phyloP scores from a whole-genome alignment of 2,888 invertebrate species.

The Orgyia antiqua region DNA sequence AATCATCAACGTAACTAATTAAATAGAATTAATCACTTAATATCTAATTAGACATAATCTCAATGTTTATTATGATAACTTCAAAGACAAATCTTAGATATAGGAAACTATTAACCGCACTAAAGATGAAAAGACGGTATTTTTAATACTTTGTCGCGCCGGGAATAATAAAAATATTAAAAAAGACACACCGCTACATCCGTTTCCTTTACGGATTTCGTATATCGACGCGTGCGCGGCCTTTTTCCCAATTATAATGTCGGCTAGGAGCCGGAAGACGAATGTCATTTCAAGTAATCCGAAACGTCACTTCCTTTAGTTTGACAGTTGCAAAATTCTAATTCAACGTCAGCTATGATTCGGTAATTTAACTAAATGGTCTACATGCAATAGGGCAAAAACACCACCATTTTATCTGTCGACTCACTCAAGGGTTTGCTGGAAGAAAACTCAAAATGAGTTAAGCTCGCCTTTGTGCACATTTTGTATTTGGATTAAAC shows the following conservation, averaged over 20 bases:
- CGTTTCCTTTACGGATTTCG: conserved; percentile 61
- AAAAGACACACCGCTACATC: conserved; percentile 64
- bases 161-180: conserved; percentile 67
- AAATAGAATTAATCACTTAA: conserved; percentile 24
- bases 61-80: conserved; percentile 38
- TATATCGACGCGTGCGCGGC: conserved; percentile 34
- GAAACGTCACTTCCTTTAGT: conserved; percentile 24
- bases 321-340: conserved; percentile 33
- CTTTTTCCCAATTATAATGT: conserved; percentile 42
- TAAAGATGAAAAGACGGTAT: conserved; percentile 62
- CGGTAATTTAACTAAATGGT: conserved; percentile 20
- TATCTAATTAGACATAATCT: conserved; percentile 24
- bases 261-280: conserved; percentile 36
- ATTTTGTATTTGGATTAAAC: too few species aligned
- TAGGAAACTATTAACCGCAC: conserved; percentile 46
- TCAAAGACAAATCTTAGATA: conserved; percentile 46
- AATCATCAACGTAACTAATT: conserved; percentile 12
- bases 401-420: too few species aligned
- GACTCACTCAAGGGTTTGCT: too few species aligned
- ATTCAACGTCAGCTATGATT: conserved; percentile 17
- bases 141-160: conserved; percentile 58
- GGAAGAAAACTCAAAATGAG: too few species aligned
- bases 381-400: too few species aligned
- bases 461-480: too few species aligned
- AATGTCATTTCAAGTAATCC: conserved; percentile 26